phyloP scores from a whole-genome alignment of 23 tunicate species.

The Ascidia mentula region DNA sequence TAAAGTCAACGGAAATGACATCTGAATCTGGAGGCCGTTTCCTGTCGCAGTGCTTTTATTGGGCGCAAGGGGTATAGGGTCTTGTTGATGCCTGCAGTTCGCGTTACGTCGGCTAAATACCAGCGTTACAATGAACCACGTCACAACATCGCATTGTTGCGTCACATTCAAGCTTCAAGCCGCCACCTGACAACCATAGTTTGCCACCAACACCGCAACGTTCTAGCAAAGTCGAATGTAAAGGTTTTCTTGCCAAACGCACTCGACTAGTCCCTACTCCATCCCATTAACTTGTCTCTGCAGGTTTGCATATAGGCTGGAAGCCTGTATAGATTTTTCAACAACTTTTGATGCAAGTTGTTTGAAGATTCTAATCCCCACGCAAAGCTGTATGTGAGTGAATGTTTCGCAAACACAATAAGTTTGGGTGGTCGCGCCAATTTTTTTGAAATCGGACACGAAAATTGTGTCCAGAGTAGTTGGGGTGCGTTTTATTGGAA shows the following conservation, averaged over 20 bases:
- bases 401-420: neutral
- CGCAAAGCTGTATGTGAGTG: too few species aligned
- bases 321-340: too few species aligned
- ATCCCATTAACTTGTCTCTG: too few species aligned
- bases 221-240: too few species aligned
- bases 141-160: neutral
- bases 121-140: slow-evolving; percentile 3
- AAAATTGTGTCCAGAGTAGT: neutral
- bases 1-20: neutral
- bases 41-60: neutral
- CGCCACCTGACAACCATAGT: too few species aligned
- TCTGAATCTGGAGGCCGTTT: neutral
- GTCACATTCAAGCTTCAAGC: too few species aligned
- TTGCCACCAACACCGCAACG: too few species aligned
- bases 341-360: too few species aligned
- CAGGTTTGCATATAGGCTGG: too few species aligned
- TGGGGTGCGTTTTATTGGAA: neutral
- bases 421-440: neutral
- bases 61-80: neutral
- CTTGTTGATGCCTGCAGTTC: neutral
- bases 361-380: too few species aligned
- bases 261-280: too few species aligned
- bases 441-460: neutral
- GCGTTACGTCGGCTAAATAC: neutral
- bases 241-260: too few species aligned